Evolutionary conservation across 1,140 invertebrate genomes (phyloP).

Genomic region (Pseudoatta argentina): DNA sequence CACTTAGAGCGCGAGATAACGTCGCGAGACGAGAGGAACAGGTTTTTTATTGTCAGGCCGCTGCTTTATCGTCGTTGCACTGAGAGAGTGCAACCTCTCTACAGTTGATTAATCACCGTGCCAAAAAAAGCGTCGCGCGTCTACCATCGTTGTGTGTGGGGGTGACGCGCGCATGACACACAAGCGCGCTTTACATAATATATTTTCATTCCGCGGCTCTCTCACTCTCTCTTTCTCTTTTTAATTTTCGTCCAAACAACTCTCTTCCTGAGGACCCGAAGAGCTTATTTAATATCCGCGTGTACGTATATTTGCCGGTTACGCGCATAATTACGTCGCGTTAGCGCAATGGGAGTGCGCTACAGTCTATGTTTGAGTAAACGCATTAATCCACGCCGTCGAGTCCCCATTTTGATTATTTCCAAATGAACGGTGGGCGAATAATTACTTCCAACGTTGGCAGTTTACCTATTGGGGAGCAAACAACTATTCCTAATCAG

Average conservation of each 20-base stretch:
- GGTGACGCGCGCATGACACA: background rate
- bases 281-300: slow-evolving; percentile 48
- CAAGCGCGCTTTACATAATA: slow-evolving; percentile 52
- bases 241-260: slow-evolving; percentile 10
- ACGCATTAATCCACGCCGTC: slow-evolving; percentile 55
- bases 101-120: slow-evolving; percentile 50
- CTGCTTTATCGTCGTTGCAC: slow-evolving; percentile 28
- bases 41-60: slow-evolving; percentile 24
- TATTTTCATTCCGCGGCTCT: slow-evolving; percentile 31
- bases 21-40: slow-evolving; percentile 17
- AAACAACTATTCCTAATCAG: slow-evolving; percentile 61
- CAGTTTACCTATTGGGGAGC: slow-evolving; percentile 53
- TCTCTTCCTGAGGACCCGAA: slow-evolving; percentile 29
- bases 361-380: slow-evolving; percentile 31
- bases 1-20: slow-evolving; percentile 28
- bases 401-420: slow-evolving; percentile 61
- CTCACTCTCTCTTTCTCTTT: background rate
- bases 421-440: slow-evolving; percentile 62
- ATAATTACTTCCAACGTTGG: slow-evolving; percentile 62
- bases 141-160: background rate
- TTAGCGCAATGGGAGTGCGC: slow-evolving; percentile 44
- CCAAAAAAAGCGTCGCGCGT: slow-evolving; percentile 31
- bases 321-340: slow-evolving; percentile 48
- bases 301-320: slow-evolving; percentile 28
- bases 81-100: slow-evolving; percentile 24